phyloP scores from a whole-genome alignment of 2,888 invertebrate species.

The Tenodera sinensis region DNA sequence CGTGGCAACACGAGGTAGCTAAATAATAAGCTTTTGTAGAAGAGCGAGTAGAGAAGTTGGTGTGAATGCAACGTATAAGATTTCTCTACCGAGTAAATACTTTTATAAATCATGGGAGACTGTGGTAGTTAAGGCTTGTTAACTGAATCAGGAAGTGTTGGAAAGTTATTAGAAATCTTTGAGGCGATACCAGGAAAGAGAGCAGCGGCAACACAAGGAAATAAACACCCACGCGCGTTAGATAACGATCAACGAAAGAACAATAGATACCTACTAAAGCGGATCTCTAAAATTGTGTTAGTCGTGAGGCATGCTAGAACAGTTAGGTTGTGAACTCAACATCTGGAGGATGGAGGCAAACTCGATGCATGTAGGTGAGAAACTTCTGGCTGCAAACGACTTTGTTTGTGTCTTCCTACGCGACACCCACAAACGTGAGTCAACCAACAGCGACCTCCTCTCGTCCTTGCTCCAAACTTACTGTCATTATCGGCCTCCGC shows the following conservation, averaged over 20 bases:
- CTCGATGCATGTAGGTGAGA: not conserved
- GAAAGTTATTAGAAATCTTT: no score
- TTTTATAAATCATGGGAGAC: no score
- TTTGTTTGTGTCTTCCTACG: not conserved
- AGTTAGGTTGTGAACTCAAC: not conserved
- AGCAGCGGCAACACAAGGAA: not conserved
- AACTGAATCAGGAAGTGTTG: no score
- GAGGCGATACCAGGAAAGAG: not conserved
- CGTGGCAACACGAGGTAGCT: no score
- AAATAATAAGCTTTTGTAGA: no score
- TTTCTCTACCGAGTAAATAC: no score
- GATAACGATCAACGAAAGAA: not conserved
- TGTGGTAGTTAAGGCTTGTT: no score
- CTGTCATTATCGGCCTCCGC: not conserved
- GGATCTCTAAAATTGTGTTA: not conserved
- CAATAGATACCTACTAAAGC: not conserved
- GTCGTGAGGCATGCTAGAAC: not conserved
- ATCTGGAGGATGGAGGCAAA: not conserved
- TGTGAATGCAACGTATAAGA: no score
- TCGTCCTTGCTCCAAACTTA: not conserved
- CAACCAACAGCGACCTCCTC: not conserved
- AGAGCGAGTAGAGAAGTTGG: no score
- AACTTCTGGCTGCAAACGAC: not conserved
- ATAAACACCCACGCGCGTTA: not conserved
- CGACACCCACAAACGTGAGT: not conserved